Evolutionary conservation across 2,113 vertebrate species (phyloP), one percentile per base, ranked within the genome.

Genomic region (Hydropotes inermis): DNA sequence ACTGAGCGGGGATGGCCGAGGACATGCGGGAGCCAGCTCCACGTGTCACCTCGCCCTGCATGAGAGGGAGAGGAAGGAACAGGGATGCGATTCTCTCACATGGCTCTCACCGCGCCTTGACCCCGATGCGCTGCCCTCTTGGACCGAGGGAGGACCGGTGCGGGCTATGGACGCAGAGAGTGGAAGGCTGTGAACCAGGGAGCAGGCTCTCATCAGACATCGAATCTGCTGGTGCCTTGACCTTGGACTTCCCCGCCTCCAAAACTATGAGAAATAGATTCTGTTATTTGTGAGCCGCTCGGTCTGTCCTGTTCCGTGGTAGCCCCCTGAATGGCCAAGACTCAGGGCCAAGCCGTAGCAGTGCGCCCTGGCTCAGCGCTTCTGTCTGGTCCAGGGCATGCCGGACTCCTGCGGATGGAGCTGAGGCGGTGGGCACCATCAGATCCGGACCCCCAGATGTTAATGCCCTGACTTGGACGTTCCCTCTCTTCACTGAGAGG

Each of bases 391-490:
- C 28, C 8, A 52, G 50, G 55, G 83, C 61, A 50, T 30, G 23
- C 79, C 14, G n/a, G 19, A 8, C 55, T 76, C 82, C 74, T 36
- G 43, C 6, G 10, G 83, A 39, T 39, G 96, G 33, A 54, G 36
- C 74, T 10, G 58, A 43, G 25, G 61, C 11, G 7, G 36, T 91
- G 4, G 28, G 74, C 25, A 8, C 76, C 3, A 11, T 95, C 33
- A 52, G 23, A 8, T n/a, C 4, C 0, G 6, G 17, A 36, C 14
- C 8, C 47, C 45, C 33, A 19, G 12, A 15, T 36, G 2, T n/a
- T 27, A 78, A 89, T 25, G 30, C 25, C 33, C 27, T 0, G 10
- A 5, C 57, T 94, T 54, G 67, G 47, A 45, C 28, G 1, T 82
- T 79, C 9, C 7, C 0, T 33, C 3, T 92, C 67, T 43, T 88